Evolutionary conservation across 2,888 invertebrate species (phyloP).

Genomic region (Chrysolina haemoptera): DNA sequence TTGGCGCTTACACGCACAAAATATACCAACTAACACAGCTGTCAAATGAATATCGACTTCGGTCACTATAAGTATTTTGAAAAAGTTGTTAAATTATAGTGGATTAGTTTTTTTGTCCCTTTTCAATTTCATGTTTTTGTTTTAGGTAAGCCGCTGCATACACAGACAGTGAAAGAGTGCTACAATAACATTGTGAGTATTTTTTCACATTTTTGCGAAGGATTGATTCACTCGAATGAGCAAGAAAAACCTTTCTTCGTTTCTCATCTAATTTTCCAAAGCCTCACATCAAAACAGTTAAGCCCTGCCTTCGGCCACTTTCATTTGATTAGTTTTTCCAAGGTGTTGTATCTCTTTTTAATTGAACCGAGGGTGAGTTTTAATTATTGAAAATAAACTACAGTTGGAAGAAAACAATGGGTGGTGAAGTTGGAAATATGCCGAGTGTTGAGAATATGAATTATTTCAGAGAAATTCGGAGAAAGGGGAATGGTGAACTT

Average conservation of each 20-base stretch:
- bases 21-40: too few species aligned
- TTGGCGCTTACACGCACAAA: too few species aligned
- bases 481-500: not conserved
- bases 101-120: not conserved
- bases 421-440: not conserved
- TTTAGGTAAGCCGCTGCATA: not conserved
- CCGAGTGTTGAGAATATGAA: not conserved
- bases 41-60: too few species aligned
- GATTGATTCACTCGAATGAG: not conserved
- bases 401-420: not conserved
- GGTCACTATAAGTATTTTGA: not conserved
- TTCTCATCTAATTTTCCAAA: not conserved
- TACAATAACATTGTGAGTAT: not conserved
- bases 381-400: slow-evolving; percentile 16
- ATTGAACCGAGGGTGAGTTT: not conserved
- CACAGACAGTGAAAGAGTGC: not conserved
- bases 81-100: too few species aligned
- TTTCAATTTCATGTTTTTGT: not conserved
- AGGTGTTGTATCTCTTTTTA: slow-evolving; percentile 8
- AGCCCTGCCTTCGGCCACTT: slow-evolving; percentile 9
- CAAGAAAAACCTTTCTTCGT: not conserved
- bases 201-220: not conserved
- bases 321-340: not conserved
- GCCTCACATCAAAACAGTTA: not conserved
- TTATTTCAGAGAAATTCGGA: not conserved